phyloP scores from a whole-genome alignment of 2,113 vertebrate genomes.

The Seriola aureovittata region DNA sequence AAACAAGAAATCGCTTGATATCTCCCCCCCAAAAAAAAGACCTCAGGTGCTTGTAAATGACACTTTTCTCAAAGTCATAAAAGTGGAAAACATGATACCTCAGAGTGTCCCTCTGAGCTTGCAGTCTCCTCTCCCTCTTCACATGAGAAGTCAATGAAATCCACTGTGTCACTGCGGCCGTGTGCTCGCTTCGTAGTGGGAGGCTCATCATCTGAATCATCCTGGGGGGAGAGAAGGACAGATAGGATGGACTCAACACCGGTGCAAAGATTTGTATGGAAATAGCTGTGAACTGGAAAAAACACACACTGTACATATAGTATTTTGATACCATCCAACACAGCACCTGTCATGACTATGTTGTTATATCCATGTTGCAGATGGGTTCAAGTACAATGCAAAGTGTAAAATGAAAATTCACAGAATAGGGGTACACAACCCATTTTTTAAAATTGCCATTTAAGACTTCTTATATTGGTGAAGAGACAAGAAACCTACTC shows the following conservation, averaged over 20 bases:
- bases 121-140: conserved; percentile 90
- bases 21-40: background rate
- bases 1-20: background rate
- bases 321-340: background rate
- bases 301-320: background rate
- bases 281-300: background rate
- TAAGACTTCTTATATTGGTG: background rate
- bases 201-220: conserved; percentile 88
- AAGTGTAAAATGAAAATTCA: background rate
- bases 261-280: conserved; percentile 4
- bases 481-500: conserved; percentile 69
- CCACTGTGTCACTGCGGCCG: conserved; percentile 78
- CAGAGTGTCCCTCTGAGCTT: conserved; percentile 81
- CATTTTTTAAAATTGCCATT: background rate
- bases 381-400: background rate
- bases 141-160: conserved; percentile 88
- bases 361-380: background rate
- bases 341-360: no score
- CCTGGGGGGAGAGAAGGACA: conserved; percentile 70
- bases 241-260: conserved; percentile 38
- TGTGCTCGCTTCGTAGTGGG: conserved; percentile 73
- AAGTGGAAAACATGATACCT: conserved; percentile 28
- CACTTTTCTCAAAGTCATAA: background rate
- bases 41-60: background rate
- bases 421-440: background rate